phyloP scores from a whole-genome alignment of 2,113 vertebrate genomes.

The Xyliphius kryptos region DNA sequence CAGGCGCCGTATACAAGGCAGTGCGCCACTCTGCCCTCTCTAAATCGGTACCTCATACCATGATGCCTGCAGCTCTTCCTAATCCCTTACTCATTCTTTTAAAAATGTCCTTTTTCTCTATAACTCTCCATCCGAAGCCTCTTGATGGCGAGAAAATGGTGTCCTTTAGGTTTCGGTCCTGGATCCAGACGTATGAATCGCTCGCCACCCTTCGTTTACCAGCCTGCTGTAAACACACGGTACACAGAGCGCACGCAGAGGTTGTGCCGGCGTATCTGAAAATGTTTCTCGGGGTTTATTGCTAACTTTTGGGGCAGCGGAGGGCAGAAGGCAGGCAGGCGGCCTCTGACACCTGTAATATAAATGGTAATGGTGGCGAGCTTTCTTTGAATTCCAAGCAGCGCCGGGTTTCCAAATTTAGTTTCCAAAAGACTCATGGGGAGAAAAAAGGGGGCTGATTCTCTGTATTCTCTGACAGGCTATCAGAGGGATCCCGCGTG shows the following conservation, averaged over 20 bases:
- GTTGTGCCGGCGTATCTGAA: slow-evolving; percentile 18
- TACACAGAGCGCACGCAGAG: background rate
- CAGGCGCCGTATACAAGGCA: too few relatives aligned
- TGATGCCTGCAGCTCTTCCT: too few relatives aligned
- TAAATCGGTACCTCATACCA: too few relatives aligned
- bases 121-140: too few relatives aligned
- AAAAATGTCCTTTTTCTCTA: too few relatives aligned
- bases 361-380: slow-evolving; percentile 47
- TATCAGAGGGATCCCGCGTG: slow-evolving; percentile 17
- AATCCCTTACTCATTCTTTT: too few relatives aligned
- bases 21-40: too few relatives aligned
- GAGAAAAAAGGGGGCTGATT: background rate
- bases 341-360: slow-evolving; percentile 42
- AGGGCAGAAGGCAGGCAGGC: slow-evolving; percentile 27
- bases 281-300: slow-evolving; percentile 36
- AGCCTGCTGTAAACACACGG: slow-evolving; percentile 2
- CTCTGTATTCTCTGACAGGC: too few relatives aligned
- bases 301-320: slow-evolving; percentile 20
- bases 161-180: too few relatives aligned
- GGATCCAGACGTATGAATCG: too few relatives aligned
- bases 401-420: slow-evolving; percentile 13
- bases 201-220: too few relatives aligned
- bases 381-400: slow-evolving; percentile 37
- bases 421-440: slow-evolving; percentile 11
- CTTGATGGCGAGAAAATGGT: too few relatives aligned